Percentiles rank a stretch among this genome's conserved stretches.
Evolutionary conservation across 2,113 vertebrate genomes (phyloP).

Genomic region (Charina bottae): DNA sequence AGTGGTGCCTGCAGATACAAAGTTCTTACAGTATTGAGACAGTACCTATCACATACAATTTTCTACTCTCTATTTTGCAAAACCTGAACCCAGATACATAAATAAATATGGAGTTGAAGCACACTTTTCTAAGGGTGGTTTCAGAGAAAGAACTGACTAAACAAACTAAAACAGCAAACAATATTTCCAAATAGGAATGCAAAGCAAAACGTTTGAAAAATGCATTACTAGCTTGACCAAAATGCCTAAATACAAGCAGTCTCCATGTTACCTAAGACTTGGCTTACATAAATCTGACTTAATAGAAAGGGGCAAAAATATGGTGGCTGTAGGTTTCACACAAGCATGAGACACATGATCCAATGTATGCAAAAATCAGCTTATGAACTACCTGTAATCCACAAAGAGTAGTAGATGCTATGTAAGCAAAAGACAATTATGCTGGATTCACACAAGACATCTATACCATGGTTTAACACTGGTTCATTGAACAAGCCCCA

Average conservation of each 20-base stretch:
- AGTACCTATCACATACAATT: too few species aligned
- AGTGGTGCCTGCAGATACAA: neutral
- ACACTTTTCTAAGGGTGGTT: neutral
- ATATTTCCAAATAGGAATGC: neutral
- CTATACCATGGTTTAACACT: neutral
- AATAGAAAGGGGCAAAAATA: neutral
- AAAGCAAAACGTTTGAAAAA: neutral
- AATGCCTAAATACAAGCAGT: neutral
- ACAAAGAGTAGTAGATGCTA: too few species aligned
- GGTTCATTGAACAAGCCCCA: neutral
- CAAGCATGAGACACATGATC: neutral
- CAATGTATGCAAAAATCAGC: neutral
- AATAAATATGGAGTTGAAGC: neutral
- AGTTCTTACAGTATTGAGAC: neutral
- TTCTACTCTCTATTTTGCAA: too few species aligned
- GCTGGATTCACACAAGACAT: neutral
- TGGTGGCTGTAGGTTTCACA: neutral
- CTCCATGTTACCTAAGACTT: neutral
- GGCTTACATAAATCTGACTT: neutral
- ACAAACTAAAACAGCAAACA: conserved; percentile 13
- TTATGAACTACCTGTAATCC: neutral
- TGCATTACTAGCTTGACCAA: neutral
- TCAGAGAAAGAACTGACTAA: neutral
- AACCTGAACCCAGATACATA: neutral
- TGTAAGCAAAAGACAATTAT: neutral